phyloP scores from a whole-genome alignment of 1,140 invertebrate genomes.

The Parasteatoda tepidariorum region DNA sequence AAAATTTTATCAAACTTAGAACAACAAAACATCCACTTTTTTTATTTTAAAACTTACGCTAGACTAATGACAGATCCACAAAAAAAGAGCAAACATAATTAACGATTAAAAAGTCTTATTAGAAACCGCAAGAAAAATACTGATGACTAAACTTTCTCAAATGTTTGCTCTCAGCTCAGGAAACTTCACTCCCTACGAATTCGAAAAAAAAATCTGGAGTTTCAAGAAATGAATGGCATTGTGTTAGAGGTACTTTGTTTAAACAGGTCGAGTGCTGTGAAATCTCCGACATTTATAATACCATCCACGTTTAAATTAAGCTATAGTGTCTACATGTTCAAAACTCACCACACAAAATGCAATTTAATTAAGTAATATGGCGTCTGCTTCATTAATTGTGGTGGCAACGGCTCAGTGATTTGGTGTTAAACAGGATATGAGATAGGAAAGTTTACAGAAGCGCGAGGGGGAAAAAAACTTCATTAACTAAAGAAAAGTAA shows the following conservation, averaged over 20 bases:
- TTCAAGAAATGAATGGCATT: not conserved
- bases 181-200: not conserved
- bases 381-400: not conserved
- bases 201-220: not conserved
- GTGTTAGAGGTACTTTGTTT: not conserved
- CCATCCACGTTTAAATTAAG: not conserved
- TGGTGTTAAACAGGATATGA: too few species aligned
- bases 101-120: not conserved
- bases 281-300: not conserved
- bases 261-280: not conserved
- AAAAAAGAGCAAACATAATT: not conserved
- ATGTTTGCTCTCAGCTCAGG: not conserved
- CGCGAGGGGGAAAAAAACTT: too few species aligned
- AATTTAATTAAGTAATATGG: not conserved
- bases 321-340: not conserved
- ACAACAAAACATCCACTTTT: too few species aligned
- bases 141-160: not conserved
- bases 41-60: too few species aligned
- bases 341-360: not conserved
- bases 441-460: too few species aligned
- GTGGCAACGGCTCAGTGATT: not conserved
- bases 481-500: too few species aligned
- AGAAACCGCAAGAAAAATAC: not conserved
- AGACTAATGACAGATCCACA: too few species aligned
- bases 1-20: too few species aligned